These are phyloP conservation scores for Celastrina argiolus DNA, from an alignment of 2,888 invertebrate species.

Conservation along the genomic window DNA sequence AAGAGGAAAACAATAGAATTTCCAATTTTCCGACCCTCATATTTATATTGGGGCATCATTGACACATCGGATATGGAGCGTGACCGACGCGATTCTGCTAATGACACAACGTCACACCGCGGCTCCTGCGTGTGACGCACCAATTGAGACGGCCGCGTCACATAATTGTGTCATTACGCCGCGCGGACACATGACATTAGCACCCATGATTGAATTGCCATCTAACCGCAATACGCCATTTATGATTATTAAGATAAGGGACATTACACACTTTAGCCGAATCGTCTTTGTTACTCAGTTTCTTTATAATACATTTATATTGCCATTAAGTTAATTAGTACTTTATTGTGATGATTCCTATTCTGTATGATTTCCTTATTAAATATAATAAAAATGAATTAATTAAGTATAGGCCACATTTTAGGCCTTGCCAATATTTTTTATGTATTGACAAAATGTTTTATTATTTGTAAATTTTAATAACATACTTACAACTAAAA, in stretches of 20 bases:
- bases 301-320: background rate
- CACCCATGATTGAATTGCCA: slow-evolving; percentile 7
- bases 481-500: too few species aligned
- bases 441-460: too few species aligned
- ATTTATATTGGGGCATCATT: background rate
- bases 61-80: slow-evolving; percentile 3
- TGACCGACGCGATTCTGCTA: slow-evolving; percentile 6
- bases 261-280: background rate
- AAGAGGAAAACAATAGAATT: background rate
- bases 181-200: slow-evolving; percentile 14
- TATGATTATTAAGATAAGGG: slow-evolving; percentile 17
- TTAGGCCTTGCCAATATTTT: too few species aligned
- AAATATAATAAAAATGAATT: too few species aligned
- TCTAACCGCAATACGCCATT: slow-evolving; percentile 18
- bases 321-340: too few species aligned
- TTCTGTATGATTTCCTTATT: too few species aligned
- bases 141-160: background rate
- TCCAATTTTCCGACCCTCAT: background rate
- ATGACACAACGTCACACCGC: background rate
- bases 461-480: too few species aligned
- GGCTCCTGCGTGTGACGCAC: slow-evolving; percentile 12
- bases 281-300: too few species aligned
- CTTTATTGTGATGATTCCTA: too few species aligned
- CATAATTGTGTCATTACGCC: slow-evolving; percentile 9
- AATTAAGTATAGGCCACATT: too few species aligned